Base-by-base conservation (phyloP, 2,797 vertebrate species). In the Mormyrus proboscirostris region DNA sequence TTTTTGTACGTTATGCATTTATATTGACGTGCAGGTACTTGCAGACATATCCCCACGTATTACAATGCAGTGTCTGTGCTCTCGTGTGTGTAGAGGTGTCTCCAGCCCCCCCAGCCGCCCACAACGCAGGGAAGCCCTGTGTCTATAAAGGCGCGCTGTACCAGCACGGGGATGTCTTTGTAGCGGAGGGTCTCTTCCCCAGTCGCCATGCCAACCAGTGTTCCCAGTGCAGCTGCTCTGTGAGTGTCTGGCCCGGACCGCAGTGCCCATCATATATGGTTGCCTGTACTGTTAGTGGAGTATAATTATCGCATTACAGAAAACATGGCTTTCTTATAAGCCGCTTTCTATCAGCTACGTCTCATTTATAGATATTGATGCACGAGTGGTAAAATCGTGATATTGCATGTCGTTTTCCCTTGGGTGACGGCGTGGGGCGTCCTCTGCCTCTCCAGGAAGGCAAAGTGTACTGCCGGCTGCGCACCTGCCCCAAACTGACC, bases 191-290 rank as follows among this genome's bases (percentile, higher is more conserved):
- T 2, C 95, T 96, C 50, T 96, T 96, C 93, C 95, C 94, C 91
- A 95, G 95, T 90, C 93, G 94, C 62, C 96, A 95, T 92, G 93
- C 95, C 90, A 96, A 96, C 92, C 96, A 96, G 44, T 96, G 96
- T 76, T 94, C 94, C 86, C 96, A 96, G 90, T 96, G 96, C 93
- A 96, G 95, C 91, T 96, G 96, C 92, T 96, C 96, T 88, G 96
- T 96, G 95, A 95, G 96, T 95, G 85, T 84, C n/a, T 29, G 14
- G 14, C 14, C 22, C 14, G 6, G 14, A 9, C 73, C 19, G 76
- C 76, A 1, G 41, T 22, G 38, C 14, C n/a, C 41, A 14, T 14
- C 25, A 16, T 55, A 47, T 33, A 38, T 53, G 38, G 12, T 33
- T 14, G 5, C 16, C 51, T n/a, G 22, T 3, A 41, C 55, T 4